Evolutionary conservation across 2,113 vertebrate species (phyloP).

Genomic region (Mixornis gularis): DNA sequence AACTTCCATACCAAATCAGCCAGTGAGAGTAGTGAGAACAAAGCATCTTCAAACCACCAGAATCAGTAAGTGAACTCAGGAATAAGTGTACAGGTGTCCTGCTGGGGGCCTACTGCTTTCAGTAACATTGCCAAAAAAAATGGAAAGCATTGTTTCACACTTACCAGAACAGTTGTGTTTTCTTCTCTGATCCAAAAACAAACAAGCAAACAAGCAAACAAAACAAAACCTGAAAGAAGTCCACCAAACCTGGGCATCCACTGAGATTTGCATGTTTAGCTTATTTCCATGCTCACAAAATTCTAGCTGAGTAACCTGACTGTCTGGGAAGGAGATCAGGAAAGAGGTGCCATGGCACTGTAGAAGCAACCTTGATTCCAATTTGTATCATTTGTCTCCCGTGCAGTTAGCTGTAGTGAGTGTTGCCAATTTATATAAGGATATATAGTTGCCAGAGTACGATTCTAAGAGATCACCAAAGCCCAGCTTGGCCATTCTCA

Average conservation of each 20-base stretch:
- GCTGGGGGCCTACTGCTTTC: neutral
- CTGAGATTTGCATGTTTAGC: neutral
- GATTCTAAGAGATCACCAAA: neutral
- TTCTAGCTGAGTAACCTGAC: neutral
- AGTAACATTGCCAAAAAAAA: neutral
- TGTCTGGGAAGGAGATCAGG: neutral
- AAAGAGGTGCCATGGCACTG: neutral
- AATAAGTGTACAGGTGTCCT: neutral
- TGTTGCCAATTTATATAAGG: neutral
- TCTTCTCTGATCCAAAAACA: neutral
- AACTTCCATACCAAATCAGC: neutral
- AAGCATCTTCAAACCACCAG: neutral
- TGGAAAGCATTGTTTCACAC: neutral
- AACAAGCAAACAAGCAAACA: neutral
- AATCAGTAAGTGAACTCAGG: neutral
- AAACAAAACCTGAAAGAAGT: neutral
- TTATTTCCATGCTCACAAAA: neutral
- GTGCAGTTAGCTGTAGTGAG: neutral
- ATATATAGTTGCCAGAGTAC: neutral
- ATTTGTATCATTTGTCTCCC: neutral
- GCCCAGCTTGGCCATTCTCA: neutral
- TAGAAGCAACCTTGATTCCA: neutral
- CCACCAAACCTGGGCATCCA: neutral
- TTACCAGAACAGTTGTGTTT: neutral
- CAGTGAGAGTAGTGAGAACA: neutral